Conservation (phyloP, 92 coral and sea anemone genomes). For the Phymanthus crucifer region DNA sequence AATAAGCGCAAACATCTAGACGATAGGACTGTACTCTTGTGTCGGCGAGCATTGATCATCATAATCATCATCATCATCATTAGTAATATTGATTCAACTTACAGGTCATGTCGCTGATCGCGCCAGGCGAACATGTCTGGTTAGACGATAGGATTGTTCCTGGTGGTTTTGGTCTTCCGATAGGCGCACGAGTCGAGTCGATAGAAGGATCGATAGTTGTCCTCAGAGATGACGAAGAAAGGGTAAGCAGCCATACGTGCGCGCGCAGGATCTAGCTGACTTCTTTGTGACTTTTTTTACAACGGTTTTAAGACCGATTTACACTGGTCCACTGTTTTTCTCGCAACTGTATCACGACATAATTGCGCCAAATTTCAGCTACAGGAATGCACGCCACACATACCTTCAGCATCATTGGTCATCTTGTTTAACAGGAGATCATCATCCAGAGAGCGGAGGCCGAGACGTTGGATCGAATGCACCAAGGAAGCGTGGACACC, state of each 20-base stretch:
- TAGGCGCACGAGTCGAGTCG: constrained; percentile 83
- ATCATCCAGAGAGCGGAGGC: constrained; percentile 48
- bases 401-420: background rate
- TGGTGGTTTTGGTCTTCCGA: constrained; percentile 73
- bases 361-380: background rate
- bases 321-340: background rate
- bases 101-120: constrained; percentile 32
- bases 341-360: background rate
- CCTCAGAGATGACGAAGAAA: constrained; percentile 79
- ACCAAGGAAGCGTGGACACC: constrained; percentile 76
- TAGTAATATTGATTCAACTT: background rate
- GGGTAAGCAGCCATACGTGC: constrained; percentile 47
- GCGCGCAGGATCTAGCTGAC: background rate
- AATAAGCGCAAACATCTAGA: no score
- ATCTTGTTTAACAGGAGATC: constrained; percentile 32
- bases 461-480: constrained; percentile 70
- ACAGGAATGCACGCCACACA: background rate
- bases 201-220: constrained; percentile 73
- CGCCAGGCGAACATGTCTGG: constrained; percentile 89
- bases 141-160: constrained; percentile 37
- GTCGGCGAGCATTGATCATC: background rate
- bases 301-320: no score
- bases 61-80: background rate
- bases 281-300: no score
- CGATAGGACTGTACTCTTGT: no score